Evolutionary conservation across 2,797 vertebrate species (phyloP).

Genomic region (Rhodeus uyekii): DNA sequence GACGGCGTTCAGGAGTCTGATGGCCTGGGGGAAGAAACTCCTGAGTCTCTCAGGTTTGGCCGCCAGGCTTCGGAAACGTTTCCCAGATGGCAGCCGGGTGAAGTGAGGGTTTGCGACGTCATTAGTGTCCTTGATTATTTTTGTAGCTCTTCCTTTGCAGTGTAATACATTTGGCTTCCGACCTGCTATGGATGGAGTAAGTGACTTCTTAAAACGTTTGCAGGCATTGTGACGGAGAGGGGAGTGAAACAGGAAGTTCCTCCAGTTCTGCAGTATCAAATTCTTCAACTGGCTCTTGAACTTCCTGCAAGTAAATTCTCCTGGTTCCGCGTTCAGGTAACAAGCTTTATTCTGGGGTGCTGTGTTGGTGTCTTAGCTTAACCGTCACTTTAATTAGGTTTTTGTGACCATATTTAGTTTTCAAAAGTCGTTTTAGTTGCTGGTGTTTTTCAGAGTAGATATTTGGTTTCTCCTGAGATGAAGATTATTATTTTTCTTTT

Average conservation of each 20-base stretch:
- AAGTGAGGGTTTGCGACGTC: too few relatives aligned
- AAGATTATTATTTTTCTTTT: background rate
- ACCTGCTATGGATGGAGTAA: background rate
- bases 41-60: too few relatives aligned
- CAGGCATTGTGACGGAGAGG: constrained; percentile 88
- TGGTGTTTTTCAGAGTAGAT: background rate
- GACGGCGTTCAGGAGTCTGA: too few relatives aligned
- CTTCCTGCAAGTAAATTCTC: constrained; percentile 92
- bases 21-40: too few relatives aligned
- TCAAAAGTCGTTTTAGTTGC: background rate
- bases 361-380: background rate
- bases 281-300: constrained; percentile 92
- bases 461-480: background rate
- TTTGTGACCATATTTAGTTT: background rate
- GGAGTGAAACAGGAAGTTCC: constrained; percentile 81
- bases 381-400: background rate
- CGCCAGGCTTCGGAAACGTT: too few relatives aligned
- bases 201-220: background rate
- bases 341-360: background rate
- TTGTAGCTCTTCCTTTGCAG: too few relatives aligned
- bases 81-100: too few relatives aligned
- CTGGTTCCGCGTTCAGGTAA: constrained; percentile 92
- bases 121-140: too few relatives aligned
- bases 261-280: constrained; percentile 87
- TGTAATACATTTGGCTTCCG: background rate